Evolutionary conservation across 1,140 invertebrate species (phyloP).

Genomic region (Drosophila nannoptera): DNA sequence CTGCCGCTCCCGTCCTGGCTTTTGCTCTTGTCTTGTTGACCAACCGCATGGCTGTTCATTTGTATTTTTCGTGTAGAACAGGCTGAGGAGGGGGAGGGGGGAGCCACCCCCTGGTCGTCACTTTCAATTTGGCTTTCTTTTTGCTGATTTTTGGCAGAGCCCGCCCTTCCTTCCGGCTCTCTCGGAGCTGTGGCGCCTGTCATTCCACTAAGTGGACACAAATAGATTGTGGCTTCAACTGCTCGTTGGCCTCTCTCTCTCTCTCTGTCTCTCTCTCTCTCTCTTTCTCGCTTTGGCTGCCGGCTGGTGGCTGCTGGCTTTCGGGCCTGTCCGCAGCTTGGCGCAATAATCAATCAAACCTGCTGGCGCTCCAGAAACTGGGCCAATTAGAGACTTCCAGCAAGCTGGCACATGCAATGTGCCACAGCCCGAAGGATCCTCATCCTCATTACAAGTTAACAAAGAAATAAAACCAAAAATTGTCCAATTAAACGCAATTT

Average conservation of each 20-base stretch:
- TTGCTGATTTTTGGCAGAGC: conserved; percentile 49
- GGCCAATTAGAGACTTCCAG: conserved; percentile 54
- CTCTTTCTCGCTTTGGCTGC: neutral
- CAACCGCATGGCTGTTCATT: conserved; percentile 72
- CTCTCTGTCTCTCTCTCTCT: too few relatives aligned
- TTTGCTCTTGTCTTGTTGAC: conserved; percentile 61
- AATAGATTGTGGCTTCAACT: conserved; percentile 63
- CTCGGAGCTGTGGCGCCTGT: conserved; percentile 37
- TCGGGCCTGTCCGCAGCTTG: conserved; percentile 70
- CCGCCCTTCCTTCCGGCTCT: conserved; percentile 31
- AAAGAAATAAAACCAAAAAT: conserved; percentile 69
- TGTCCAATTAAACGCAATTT: conserved; percentile 77
- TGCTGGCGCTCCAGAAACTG: conserved; percentile 20
- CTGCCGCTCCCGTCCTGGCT: neutral
- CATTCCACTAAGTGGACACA: conserved; percentile 76
- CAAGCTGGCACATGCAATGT: conserved; percentile 50
- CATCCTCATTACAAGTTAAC: conserved; percentile 68
- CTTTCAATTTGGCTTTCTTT: conserved; percentile 73
- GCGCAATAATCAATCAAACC: conserved; percentile 78
- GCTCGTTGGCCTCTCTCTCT: conserved; percentile 2
- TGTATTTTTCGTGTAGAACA: conserved; percentile 66
- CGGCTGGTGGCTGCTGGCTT: conserved; percentile 29
- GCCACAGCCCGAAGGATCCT: conserved; percentile 14
- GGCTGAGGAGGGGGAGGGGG: too few relatives aligned
- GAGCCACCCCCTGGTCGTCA: conserved; percentile 50